A percentile compares a stretch with the other conserved stretches of the same genome.
These are phyloP conservation scores for Sminthopsis crassicaudata DNA, from an alignment of 2,113 vertebrate species.

Conservation along the genomic window DNA sequence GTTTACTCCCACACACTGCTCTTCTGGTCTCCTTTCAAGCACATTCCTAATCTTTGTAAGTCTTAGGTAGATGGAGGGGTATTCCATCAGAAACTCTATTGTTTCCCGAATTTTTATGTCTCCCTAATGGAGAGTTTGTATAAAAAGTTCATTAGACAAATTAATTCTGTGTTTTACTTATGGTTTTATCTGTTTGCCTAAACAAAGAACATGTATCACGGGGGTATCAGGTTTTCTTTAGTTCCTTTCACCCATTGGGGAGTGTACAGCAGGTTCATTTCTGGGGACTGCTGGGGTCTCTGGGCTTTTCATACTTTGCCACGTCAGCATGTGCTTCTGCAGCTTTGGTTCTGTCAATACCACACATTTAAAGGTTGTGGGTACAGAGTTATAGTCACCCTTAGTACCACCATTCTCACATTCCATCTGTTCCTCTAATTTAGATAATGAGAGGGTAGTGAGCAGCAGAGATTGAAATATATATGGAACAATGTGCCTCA, in stretches of 20 bases:
- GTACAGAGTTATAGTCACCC: neutral
- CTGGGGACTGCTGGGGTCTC: neutral
- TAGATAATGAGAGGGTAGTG: neutral
- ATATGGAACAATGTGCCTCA: neutral
- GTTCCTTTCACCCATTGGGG: neutral
- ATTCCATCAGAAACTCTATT: neutral
- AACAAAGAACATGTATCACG: neutral
- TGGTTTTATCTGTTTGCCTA: neutral
- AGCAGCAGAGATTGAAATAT: neutral
- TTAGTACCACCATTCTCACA: neutral
- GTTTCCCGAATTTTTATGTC: neutral
- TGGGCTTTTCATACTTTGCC: neutral
- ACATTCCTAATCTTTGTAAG: neutral
- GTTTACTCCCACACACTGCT: neutral
- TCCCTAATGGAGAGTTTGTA: neutral
- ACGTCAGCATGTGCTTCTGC: neutral
- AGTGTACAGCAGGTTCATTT: neutral
- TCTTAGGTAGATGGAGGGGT: neutral
- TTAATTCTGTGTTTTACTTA: neutral
- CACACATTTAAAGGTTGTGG: neutral
- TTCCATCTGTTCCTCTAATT: neutral
- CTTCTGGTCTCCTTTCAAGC: neutral
- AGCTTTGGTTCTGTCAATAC: neutral
- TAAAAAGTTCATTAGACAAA: neutral
- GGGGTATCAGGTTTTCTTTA: neutral